Conservation (phyloP, 1,140 invertebrate species). For the Pantala flavescens region DNA sequence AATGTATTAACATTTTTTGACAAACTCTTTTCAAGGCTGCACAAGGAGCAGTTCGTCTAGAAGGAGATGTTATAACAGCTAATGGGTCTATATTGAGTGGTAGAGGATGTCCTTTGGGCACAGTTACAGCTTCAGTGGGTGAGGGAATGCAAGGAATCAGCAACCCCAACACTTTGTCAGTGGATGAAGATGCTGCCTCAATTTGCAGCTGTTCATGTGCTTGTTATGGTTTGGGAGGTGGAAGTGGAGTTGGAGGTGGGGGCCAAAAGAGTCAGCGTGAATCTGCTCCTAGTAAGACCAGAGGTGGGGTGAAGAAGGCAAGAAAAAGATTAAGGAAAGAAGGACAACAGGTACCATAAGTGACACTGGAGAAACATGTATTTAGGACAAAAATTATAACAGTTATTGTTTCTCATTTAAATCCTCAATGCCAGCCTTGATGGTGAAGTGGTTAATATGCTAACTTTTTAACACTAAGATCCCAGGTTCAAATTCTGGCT, state of each 20-base stretch:
- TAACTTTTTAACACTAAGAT: too few relatives aligned
- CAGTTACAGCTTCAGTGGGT: not conserved
- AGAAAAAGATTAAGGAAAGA: not conserved
- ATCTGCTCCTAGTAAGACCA: not conserved
- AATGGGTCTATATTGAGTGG: slow-evolving; percentile 35
- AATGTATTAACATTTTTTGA: too few relatives aligned
- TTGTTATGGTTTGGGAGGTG: not conserved
- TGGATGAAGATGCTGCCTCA: not conserved
- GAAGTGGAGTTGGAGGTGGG: not conserved
- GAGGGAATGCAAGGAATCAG: not conserved
- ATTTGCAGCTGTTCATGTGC: not conserved
- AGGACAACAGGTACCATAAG: not conserved
- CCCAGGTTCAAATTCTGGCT: too few relatives aligned
- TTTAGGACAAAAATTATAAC: too few relatives aligned
- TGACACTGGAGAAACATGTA: too few relatives aligned
- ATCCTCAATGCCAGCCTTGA: too few relatives aligned
- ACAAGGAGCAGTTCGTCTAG: slow-evolving; percentile 46
- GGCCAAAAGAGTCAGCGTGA: not conserved
- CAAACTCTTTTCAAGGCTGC: slow-evolving; percentile 34
- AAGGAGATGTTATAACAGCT: slow-evolving; percentile 53
- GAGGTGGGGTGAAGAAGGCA: not conserved
- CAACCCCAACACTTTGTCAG: not conserved
- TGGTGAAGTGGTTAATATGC: too few relatives aligned
- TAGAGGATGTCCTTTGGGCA: not conserved
- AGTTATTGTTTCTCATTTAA: too few relatives aligned